Percentiles rank a stretch among this genome's conserved stretches.
Conservation (phyloP, 2,797 vertebrate species). For the Alca torda region DNA sequence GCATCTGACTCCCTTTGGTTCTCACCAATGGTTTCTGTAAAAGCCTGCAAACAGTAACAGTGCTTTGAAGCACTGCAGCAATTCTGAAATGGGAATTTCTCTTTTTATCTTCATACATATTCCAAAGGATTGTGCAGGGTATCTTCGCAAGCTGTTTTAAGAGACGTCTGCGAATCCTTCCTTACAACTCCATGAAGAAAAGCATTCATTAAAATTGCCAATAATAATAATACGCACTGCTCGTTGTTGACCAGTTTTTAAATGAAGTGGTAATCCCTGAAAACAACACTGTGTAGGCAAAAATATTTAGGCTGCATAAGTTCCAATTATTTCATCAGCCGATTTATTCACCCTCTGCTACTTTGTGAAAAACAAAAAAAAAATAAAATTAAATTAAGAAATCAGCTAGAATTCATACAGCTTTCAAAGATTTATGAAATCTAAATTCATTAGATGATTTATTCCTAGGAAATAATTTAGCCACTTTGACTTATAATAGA, state of each 20-base stretch:
- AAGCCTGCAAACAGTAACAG: not conserved
- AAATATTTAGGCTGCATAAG: not conserved
- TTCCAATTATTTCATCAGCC: not conserved
- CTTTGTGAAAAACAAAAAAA: not conserved
- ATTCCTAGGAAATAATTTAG: conserved; percentile 23
- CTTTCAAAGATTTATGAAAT: not conserved
- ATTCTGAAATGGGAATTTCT: not conserved
- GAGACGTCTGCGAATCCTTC: not conserved
- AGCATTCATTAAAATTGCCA: not conserved
- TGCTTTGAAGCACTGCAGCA: not conserved
- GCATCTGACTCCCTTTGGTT: not conserved
- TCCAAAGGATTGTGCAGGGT: not conserved
- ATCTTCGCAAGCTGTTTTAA: not conserved
- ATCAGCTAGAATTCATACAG: not conserved
- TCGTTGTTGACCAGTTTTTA: not conserved
- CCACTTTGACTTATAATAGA: conserved; percentile 22
- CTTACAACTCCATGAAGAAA: not conserved
- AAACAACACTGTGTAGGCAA: not conserved
- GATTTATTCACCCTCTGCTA: not conserved
- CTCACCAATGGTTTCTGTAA: not conserved
- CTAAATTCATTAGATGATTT: not conserved
- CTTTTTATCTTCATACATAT: not conserved
- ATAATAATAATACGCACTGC: not conserved
- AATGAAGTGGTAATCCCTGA: not conserved
- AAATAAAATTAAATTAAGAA: not conserved